Evolutionary conservation across 2,888 invertebrate genomes (phyloP).

Genomic region (Brachynemurus nebulosus): DNA sequence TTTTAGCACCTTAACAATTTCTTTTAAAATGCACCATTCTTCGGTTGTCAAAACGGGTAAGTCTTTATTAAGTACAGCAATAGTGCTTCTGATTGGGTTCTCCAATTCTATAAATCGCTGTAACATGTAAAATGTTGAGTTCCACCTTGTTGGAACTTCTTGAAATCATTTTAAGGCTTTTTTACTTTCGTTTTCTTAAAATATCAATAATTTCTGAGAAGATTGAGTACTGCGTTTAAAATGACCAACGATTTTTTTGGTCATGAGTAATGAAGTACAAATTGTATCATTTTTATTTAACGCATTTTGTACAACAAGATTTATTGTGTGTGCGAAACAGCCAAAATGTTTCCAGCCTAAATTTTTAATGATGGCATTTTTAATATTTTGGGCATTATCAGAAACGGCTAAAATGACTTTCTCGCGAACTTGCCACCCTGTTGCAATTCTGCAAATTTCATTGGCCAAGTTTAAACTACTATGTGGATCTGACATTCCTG

Average conservation of each 20-base stretch:
- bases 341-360: constrained; percentile 1
- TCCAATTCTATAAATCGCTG: constrained; percentile 17
- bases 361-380: neutral
- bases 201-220: constrained; percentile 15
- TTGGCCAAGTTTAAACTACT: neutral
- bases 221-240: constrained; percentile 19
- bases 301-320: neutral
- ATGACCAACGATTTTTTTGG: constrained; percentile 16
- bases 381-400: constrained; percentile 3
- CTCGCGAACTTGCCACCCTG: neutral
- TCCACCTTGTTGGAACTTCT: constrained; percentile 21
- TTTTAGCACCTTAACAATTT: neutral
- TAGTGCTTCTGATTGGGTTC: constrained; percentile 17
- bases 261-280: neutral
- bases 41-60: neutral
- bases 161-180: constrained; percentile 19
- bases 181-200: constrained; percentile 17
- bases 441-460: neutral
- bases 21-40: neutral
- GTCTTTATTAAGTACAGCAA: constrained; percentile 13
- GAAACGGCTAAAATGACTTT: neutral
- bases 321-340: neutral
- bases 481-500: neutral
- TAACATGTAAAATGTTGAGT: constrained; percentile 18
- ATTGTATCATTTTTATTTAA: neutral